Evolutionary conservation across 2,113 vertebrate species (phyloP), one percentile per base, ranked within the genome.

Genomic region (Dolichallabes microphthalmus): DNA sequence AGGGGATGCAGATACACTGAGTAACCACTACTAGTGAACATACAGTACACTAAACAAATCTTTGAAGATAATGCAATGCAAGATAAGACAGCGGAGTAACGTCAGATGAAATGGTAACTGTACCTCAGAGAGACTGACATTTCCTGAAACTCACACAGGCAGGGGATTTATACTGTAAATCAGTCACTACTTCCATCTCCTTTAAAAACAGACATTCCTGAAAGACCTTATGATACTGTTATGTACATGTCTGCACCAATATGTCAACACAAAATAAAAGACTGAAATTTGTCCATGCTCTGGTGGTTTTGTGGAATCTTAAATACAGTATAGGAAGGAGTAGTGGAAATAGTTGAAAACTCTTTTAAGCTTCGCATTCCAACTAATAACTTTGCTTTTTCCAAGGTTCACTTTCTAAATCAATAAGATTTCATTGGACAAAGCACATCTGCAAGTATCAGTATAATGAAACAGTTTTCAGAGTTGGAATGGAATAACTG

Each of bases 401-500:
- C 68, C 53, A 76, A 80, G 30, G n/a, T 4, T 52, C 53, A 30
- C 3, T 73, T 80, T 85, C 39, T 66, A 63, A 82, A 73, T 68
- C 73, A 75, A 88, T 83, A 60, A 22, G 20, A 17, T 4, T 83
- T 13, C 7, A 8, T 39, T 80, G 77, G 52, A 60, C 25, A 80
- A 80, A 81, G 69, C 77, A 81, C 22, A 10, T 30, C 69, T 69
- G 58, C 32, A 81, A 61, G 64, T 80, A 39, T 80, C 76, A 73
- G 63, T 32, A 32, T 55, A 68, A 85, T 27, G n/a, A 80, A 86
- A 75, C 80, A 15, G 73, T 86, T 86, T 60, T 79, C 14, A 32
- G 60, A 83, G 60, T 84, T 73, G 78, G 66, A 68, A 83, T 84
- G 85, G 81, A 82, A 77, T 82, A 82, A 86, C 58, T n/a, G 32